Conservation (phyloP, 1,140 invertebrate species). For the Bathynomus jamesi region DNA sequence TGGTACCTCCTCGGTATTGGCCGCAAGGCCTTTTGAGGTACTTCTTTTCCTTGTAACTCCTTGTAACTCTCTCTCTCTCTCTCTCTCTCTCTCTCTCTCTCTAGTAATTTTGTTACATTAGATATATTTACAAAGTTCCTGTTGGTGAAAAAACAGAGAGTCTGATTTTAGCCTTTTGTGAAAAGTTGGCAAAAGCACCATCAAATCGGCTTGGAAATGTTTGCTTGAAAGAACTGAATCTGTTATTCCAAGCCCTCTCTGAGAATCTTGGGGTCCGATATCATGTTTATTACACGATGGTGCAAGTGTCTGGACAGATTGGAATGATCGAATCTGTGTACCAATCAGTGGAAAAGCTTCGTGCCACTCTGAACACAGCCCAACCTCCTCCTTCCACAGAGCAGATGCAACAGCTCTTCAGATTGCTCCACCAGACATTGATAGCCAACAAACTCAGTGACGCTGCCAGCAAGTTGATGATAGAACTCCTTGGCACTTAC, state of each 20-base stretch:
- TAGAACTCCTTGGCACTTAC: constrained; percentile 89
- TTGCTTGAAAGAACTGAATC: constrained; percentile 75
- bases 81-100: too few relatives aligned
- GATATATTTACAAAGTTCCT: too few relatives aligned
- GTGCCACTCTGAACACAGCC: constrained; percentile 61
- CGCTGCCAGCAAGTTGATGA: constrained; percentile 89
- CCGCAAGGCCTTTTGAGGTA: too few relatives aligned
- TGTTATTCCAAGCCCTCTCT: constrained; percentile 83
- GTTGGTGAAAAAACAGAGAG: constrained; percentile 73
- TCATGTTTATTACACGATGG: constrained; percentile 82
- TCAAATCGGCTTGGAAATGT: constrained; percentile 69
- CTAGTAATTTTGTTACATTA: too few relatives aligned
- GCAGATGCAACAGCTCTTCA: constrained; percentile 85
- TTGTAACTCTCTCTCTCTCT: too few relatives aligned
- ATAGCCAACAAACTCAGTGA: constrained; percentile 54
- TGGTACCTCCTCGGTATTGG: too few relatives aligned
- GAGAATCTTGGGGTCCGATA: constrained; percentile 74
- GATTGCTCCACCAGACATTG: constrained; percentile 80
- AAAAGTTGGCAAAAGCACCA: constrained; percentile 86
- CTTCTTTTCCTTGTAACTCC: too few relatives aligned
- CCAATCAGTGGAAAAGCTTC: constrained; percentile 65
- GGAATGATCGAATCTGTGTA: constrained; percentile 57
- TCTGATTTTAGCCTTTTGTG: constrained; percentile 82
- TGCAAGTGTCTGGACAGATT: constrained; percentile 77
- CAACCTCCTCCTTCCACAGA: constrained; percentile 75